Base-by-base conservation (phyloP, 2,113 vertebrate species). In the Cynocephalus volans region DNA sequence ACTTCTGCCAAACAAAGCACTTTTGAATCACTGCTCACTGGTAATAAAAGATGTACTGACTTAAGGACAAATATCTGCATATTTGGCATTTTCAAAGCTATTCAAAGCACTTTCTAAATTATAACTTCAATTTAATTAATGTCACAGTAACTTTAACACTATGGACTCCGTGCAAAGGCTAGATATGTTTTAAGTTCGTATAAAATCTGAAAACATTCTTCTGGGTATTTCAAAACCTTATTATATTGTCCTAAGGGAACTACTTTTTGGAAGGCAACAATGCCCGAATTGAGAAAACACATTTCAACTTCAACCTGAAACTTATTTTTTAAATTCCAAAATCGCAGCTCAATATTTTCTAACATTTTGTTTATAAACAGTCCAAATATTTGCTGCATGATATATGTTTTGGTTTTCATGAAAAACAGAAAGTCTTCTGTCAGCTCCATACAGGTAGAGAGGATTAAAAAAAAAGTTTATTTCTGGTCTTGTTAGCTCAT, bases 1-100 rank as follows among this genome's bases (percentile, higher is more conserved):
- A 93, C 95, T 98, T 99, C 98, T 98, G 98, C 98, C 77, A 1
- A 97, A 97, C 97, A 97, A 99, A 98, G 98, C 98, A 98, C 97
- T 98, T 98, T 96, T 96, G 97, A 98, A 98, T 90, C 98, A 98
- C 97, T 98, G 95, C 93, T 98, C 81, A 89, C 86, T 97, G 95
- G 97, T 98, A 96, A 98, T 96, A 97, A 95, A 96, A 96, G 58
- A 48, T 52, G 91, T 8, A 85, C 90, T 95, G 88, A 96, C 72
- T 85, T 97, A 97, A 95, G 95, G 96, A 73, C 96, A 98, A 98
- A 92, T 96, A 98, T 95, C 97, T 97, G 96, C 93, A 93, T 96
- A 97, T 97, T 96, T 91, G 97, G 96, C 96, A 98, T 75, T 97
- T 98, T 97, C 88, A 97, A 98, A 98, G 96, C 86, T 95, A 97